Conservation (phyloP, 1,140 invertebrate species). For the Pachyrhynchus sulphureomaculatus region DNA sequence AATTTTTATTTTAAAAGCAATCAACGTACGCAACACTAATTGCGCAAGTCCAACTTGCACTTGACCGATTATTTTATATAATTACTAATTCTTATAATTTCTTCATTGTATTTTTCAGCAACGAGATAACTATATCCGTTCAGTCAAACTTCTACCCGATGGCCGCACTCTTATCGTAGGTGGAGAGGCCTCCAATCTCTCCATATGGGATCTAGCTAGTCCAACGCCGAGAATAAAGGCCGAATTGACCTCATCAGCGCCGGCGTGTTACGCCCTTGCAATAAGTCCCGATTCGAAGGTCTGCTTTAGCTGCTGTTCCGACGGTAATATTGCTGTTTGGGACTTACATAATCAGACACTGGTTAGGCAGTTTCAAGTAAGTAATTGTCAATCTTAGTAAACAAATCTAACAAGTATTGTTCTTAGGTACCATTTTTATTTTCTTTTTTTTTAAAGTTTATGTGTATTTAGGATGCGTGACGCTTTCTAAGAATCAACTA, state of each 20-base stretch:
- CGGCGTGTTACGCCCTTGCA: conserved; percentile 87
- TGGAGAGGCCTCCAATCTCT: conserved; percentile 86
- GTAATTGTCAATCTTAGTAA: too few species aligned
- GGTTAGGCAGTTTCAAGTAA: conserved; percentile 85
- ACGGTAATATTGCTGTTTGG: conserved; percentile 97
- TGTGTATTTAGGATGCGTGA: too few species aligned
- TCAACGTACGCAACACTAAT: not conserved
- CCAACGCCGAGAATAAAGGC: conserved; percentile 88
- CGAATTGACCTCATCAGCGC: conserved; percentile 92
- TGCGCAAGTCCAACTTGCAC: too few species aligned
- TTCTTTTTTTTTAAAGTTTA: too few species aligned
- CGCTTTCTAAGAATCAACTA: too few species aligned
- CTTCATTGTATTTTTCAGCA: conserved; percentile 53
- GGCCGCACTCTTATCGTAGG: conserved; percentile 88
- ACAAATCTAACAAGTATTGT: too few species aligned
- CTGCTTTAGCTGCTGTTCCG: conserved; percentile 96
- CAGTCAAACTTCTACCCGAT: conserved; percentile 89
- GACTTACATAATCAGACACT: conserved; percentile 92
- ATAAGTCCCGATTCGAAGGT: conserved; percentile 90
- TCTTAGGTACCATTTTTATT: too few species aligned
- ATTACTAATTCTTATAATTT: conserved; percentile 13
- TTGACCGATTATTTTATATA: too few species aligned
- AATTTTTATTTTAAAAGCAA: too few species aligned
- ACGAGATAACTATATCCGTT: conserved; percentile 88
- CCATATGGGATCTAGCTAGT: conserved; percentile 86